Evolutionary conservation across 2,797 vertebrate species (phyloP).

Genomic region (Vireo griseus): DNA sequence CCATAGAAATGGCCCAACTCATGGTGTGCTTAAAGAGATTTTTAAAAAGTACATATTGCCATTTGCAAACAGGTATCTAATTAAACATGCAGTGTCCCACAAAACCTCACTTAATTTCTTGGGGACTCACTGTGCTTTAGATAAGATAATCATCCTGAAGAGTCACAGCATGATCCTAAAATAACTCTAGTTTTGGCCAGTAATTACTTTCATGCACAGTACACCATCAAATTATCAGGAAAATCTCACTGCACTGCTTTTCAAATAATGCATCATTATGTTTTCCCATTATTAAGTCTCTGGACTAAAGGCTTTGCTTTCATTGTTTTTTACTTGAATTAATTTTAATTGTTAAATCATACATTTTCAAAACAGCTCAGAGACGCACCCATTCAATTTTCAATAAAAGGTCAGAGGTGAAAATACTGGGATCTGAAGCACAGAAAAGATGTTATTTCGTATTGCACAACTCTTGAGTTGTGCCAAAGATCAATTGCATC

Average conservation of each 20-base stretch:
- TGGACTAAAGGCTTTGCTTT: neutral
- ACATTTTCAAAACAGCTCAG: neutral
- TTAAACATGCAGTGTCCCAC: neutral
- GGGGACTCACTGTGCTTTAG: neutral
- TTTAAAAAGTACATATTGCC: neutral
- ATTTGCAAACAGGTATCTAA: neutral
- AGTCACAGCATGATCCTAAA: neutral
- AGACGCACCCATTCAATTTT: neutral
- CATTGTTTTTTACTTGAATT: neutral
- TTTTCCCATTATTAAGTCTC: neutral
- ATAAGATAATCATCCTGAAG: neutral
- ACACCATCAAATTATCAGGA: neutral
- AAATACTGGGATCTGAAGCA: neutral
- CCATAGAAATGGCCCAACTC: conserved; percentile 96
- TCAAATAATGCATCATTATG: neutral
- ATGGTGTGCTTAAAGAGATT: conserved; percentile 80
- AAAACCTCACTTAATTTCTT: neutral
- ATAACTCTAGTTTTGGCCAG: neutral
- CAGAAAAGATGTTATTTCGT: neutral
- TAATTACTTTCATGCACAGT: neutral
- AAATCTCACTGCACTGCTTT: neutral
- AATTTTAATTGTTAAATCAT: neutral
- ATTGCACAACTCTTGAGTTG: neutral
- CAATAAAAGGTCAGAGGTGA: neutral
- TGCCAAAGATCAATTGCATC: neutral